Evolutionary conservation across 1,140 invertebrate genomes (phyloP), one percentile per base, ranked within the genome.

Genomic region (Bradysia coprophila): DNA sequence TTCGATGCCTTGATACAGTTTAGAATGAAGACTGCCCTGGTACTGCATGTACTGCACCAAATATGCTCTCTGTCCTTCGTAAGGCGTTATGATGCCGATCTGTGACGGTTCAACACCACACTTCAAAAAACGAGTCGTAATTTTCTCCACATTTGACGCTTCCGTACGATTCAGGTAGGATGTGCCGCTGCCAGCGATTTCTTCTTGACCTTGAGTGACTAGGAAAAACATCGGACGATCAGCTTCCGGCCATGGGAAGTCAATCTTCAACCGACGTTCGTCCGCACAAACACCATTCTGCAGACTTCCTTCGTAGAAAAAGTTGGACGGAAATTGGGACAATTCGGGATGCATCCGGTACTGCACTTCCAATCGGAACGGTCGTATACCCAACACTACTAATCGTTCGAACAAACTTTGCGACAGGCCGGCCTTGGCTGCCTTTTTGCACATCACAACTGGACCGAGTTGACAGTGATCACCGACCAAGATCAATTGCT

Each of bases 181-280:
- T 0, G 95, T 99, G 21, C 96, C 96, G 2, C 89, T 94, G 0
- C 90, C 90, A 10, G 93, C 91, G 19, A 99, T 98, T 67, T 99
- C 96, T 60, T 99, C 96, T 57, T 97, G 91, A 0, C 96, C 96
- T 56, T 89, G 86, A 0, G 92, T 97, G 1, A 95, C 91, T 50
- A 96, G 91, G 61, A 99, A 99, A 63, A 99, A 95, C 90, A 98
- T 97, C 0, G 96, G 96, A 45, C 94, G 83, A 46, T 98, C 93
- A 0, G 76, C 73, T 38, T 87, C 78, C 0, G 96, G 96, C 93
- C 95, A 99, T 0, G 93, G 93, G 55, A 98, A 99, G 55, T 98
- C 94, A 31, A 98, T 78, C 52, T 89, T 90, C 20, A 78, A 66
- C 43, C 96, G 68, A 3, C 95, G 67, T 53, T 98, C 94, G 57